These are phyloP conservation scores for Rhorus exstirpatorius DNA, from an alignment of 2,888 invertebrate species.

Conservation along the genomic window DNA sequence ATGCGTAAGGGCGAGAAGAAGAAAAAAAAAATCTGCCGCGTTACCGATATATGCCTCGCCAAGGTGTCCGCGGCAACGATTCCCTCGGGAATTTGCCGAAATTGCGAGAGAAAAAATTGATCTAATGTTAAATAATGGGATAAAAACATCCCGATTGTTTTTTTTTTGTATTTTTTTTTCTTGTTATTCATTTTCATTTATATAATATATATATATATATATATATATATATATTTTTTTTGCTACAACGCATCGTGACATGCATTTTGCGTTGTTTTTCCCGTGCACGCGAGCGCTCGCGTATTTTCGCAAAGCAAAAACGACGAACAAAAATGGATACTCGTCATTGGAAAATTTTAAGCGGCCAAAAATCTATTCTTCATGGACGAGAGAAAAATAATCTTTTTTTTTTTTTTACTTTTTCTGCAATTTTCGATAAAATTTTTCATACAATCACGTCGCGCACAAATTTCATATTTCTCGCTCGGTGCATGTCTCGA, in stretches of 20 bases:
- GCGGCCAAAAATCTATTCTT: not conserved
- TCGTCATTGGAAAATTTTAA: no score
- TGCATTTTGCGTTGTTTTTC: slow-evolving; percentile 22
- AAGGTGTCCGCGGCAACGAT: slow-evolving; percentile 63
- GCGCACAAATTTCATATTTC: slow-evolving; percentile 5
- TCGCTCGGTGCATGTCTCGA: not conserved
- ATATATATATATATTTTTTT: slow-evolving; percentile 47
- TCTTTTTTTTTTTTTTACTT: no score
- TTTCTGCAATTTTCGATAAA: slow-evolving; percentile 31
- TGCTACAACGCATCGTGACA: slow-evolving; percentile 40
- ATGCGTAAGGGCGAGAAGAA: slow-evolving; percentile 32
- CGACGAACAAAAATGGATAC: not conserved
- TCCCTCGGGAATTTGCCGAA: slow-evolving; percentile 22
- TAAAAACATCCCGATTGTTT: slow-evolving; percentile 33
- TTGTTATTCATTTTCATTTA: slow-evolving; percentile 35
- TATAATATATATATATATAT: no score
- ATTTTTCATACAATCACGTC: slow-evolving; percentile 16
- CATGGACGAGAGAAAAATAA: no score
- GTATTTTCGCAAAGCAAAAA: slow-evolving; percentile 11
- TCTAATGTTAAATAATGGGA: slow-evolving; percentile 47
- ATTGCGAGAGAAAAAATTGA: slow-evolving; percentile 46
- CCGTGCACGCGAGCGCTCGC: not conserved
- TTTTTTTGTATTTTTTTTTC: slow-evolving; percentile 31
- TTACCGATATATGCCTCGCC: slow-evolving; percentile 1
- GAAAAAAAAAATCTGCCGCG: slow-evolving; percentile 32